A percentile compares a stretch with the other conserved stretches of the same genome.
Conservation (phyloP, 1,140 invertebrate genomes). For the Solen grandis region DNA sequence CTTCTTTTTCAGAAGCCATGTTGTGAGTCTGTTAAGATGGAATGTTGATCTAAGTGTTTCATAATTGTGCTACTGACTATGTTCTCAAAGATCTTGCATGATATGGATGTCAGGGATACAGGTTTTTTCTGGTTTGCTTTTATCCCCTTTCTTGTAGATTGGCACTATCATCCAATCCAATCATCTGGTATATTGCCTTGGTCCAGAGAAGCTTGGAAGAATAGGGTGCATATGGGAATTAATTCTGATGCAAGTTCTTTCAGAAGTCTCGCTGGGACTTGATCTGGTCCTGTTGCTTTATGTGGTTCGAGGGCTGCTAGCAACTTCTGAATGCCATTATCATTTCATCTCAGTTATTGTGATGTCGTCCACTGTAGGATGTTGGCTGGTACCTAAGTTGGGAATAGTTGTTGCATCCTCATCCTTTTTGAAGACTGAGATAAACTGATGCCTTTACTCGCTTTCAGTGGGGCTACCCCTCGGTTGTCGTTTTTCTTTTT, state of each 20-base stretch:
- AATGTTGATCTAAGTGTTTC: constrained; percentile 17
- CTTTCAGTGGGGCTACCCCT: constrained; percentile 16
- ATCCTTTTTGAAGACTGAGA: constrained; percentile 20
- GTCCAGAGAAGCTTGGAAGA: constrained; percentile 22
- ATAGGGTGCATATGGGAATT: background rate
- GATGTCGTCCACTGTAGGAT: background rate
- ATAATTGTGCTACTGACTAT: constrained; percentile 43
- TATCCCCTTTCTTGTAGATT: constrained; percentile 58
- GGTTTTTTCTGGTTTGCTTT: constrained; percentile 41
- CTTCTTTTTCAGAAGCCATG: no score
- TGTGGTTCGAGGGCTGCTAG: constrained; percentile 13
- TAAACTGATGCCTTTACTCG: constrained; percentile 7
- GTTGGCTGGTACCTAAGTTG: constrained; percentile 1
- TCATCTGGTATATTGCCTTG: constrained; percentile 17
- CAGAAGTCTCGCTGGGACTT: no score
- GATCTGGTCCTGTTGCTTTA: constrained; percentile 48
- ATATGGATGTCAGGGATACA: constrained; percentile 55
- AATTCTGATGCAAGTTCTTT: constrained; percentile 29
- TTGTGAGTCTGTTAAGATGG: constrained; percentile 35
- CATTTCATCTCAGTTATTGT: constrained; percentile 10
- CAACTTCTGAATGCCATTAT: constrained; percentile 19
- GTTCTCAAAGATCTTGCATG: constrained; percentile 60
- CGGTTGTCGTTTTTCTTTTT: constrained; percentile 22
- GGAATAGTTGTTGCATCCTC: background rate
- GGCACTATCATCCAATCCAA: constrained; percentile 41